A percentile compares a stretch with the other conserved stretches of the same genome.
These are phyloP conservation scores for Haemorhous mexicanus DNA, from an alignment of 2,113 vertebrate species.

Conservation along the genomic window DNA sequence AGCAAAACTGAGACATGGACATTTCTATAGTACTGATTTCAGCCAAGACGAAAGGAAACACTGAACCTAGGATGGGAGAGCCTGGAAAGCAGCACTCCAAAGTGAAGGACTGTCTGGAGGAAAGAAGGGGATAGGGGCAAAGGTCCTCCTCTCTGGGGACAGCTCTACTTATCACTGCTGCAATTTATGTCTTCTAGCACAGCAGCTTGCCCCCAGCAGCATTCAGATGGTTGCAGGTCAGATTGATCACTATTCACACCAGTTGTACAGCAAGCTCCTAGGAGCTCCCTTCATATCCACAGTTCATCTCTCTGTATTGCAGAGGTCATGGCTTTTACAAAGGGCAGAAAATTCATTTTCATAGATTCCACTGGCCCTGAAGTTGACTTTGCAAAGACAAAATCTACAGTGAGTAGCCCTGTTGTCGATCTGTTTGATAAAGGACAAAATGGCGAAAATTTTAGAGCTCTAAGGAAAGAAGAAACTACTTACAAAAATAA, in stretches of 20 bases:
- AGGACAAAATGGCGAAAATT: neutral
- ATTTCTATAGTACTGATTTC: neutral
- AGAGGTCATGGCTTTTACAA: neutral
- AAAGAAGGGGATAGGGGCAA: neutral
- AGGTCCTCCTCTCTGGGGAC: neutral
- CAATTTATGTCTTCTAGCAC: neutral
- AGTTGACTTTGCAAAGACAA: neutral
- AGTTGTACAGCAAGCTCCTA: neutral
- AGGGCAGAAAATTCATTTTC: neutral
- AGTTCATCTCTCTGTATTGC: neutral
- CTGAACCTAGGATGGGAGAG: neutral
- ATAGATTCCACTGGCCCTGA: neutral
- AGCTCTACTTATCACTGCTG: neutral
- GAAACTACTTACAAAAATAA: neutral
- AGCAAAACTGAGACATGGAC: rapidly evolving
- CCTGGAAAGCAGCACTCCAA: neutral
- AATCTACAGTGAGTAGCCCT: neutral
- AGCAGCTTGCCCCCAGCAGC: neutral
- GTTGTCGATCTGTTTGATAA: neutral
- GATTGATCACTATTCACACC: neutral
- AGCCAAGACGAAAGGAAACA: neutral
- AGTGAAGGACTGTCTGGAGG: neutral
- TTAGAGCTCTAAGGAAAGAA: neutral
- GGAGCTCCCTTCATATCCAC: neutral
- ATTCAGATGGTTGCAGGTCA: neutral